Evolutionary conservation across 2,888 invertebrate genomes (phyloP), one percentile per base, ranked within the genome.

Genomic region (Amphipoea lucens): DNA sequence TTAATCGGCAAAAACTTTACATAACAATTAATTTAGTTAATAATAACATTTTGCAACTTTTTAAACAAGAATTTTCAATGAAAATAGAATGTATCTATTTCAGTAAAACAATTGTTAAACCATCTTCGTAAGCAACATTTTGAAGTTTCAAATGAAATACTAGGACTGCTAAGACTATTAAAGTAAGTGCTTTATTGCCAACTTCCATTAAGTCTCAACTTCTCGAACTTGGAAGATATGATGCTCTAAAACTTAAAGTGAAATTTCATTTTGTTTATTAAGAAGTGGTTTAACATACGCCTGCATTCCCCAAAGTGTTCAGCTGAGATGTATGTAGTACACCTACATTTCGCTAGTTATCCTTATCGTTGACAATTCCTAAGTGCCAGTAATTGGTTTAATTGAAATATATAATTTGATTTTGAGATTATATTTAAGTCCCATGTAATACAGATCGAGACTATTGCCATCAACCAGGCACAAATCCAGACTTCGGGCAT

Each of bases 111-210:
- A 20, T 73, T 69, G 54, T 77, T 63, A 51, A 63, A 80, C 76
- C 77, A 17, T 76, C 54, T 68, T 40, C 45, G 71, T 57, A 42
- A 67, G 14, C 60, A 66, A 72, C 23, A 79, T 76, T 84, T 66
- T 75, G 57, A 73, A 85, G 29, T 79, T 75, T 9, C 12, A 72
- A 81, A 78, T 79, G 17, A 79, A 82, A 75, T 79, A 72, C 42
- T 77, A 42, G 65, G 29, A 57, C 17, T 68, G 29, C 54, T 70
- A 20, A 69, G 67, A 42, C 45, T 71, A 81, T 76, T 57, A 70
- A 67, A 79, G 42, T 63, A 70, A 82, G 48, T 63, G 72, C 40
- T 60, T 69, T 72, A 67, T 65, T 76, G 68, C 65, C n/a, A 76
- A 81, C 77, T 80, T 76, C 68, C 71, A 68, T 36, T 75, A 69